A percentile compares a stretch with the other conserved stretches of the same genome.
These are phyloP conservation scores for Phengaris arion DNA, from an alignment of 2,888 invertebrate species.

Conservation along the genomic window DNA sequence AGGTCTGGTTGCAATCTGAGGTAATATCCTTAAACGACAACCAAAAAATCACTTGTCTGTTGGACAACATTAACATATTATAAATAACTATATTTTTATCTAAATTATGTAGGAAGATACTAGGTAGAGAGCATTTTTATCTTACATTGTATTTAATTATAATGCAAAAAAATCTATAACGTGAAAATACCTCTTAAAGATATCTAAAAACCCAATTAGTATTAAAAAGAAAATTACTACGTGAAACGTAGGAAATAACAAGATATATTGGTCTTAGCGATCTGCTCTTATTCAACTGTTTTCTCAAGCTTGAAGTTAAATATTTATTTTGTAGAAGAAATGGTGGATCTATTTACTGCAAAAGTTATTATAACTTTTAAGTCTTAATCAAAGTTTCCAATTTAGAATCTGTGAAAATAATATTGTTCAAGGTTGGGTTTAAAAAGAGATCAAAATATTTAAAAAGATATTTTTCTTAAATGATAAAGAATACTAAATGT, in stretches of 20 bases:
- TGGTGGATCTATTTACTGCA: background rate
- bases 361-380: conserved; percentile 1
- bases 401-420: conserved; percentile 8
- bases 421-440: conserved; percentile 7
- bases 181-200: background rate
- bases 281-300: conserved; percentile 14
- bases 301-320: conserved; percentile 13
- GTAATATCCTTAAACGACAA: too few relatives aligned
- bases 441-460: background rate
- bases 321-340: conserved; percentile 26
- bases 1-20: too few relatives aligned
- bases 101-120: too few relatives aligned
- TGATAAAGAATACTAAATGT: background rate
- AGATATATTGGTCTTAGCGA: conserved; percentile 9
- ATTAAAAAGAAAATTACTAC: conserved; percentile 4
- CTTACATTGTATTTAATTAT: too few relatives aligned
- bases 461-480: background rate
- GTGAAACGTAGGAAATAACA: background rate
- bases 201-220: background rate
- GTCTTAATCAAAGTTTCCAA: background rate
- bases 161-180: background rate
- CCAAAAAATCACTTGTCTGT: too few relatives aligned
- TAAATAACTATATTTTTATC: too few relatives aligned
- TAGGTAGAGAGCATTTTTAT: too few relatives aligned
- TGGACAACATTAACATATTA: too few relatives aligned